Evolutionary conservation across 2,888 invertebrate genomes (phyloP).

Genomic region (Pilophorus perplexus): DNA sequence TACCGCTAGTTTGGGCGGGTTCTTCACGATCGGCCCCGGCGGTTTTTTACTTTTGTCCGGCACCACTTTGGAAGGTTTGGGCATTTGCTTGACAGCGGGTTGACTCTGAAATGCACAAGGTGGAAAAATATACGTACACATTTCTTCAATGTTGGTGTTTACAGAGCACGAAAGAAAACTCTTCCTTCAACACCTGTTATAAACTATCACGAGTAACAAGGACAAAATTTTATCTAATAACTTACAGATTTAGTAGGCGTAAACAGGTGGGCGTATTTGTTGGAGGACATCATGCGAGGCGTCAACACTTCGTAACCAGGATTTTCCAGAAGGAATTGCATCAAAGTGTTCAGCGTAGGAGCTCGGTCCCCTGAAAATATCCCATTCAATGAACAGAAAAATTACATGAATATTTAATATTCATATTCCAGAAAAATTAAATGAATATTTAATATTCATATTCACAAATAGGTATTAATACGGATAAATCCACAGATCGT

Average conservation of each 20-base stretch:
- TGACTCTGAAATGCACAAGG: not conserved
- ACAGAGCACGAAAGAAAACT: not conserved
- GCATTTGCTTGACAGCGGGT: too few relatives aligned
- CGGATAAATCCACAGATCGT: too few relatives aligned
- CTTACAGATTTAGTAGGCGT: too few relatives aligned
- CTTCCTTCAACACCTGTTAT: too few relatives aligned
- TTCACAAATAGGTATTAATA: too few relatives aligned
- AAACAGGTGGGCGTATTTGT: conserved; percentile 37
- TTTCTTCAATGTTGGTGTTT: not conserved
- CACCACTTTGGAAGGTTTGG: too few relatives aligned
- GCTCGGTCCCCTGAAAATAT: conserved; percentile 68
- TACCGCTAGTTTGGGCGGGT: not conserved
- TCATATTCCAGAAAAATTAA: too few relatives aligned
- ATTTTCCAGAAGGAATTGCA: conserved; percentile 80
- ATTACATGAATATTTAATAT: too few relatives aligned
- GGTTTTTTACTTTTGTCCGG: too few relatives aligned
- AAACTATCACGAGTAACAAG: too few relatives aligned
- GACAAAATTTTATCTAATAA: not conserved
- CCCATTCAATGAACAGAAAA: too few relatives aligned
- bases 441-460: too few relatives aligned
- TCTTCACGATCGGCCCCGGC: not conserved
- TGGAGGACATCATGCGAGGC: conserved; percentile 54
- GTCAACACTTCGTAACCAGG: conserved; percentile 80
- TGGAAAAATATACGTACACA: not conserved
- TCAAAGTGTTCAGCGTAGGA: conserved; percentile 75